Evolutionary conservation across 2,113 vertebrate genomes (phyloP).

Genomic region (human): DNA sequence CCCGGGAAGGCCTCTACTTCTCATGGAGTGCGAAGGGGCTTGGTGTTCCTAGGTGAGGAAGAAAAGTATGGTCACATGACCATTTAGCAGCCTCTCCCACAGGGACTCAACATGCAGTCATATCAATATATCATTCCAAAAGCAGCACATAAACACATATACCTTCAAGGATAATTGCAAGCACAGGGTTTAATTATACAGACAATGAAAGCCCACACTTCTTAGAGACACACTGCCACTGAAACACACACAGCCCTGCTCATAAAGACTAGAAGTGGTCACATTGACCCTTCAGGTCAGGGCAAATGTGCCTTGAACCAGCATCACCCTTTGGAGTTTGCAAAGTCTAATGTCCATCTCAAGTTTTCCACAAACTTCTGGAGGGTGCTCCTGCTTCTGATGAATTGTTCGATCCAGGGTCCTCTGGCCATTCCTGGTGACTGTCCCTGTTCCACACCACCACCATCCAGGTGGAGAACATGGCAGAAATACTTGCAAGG

Average conservation of each 20-base stretch:
- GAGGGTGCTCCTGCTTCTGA: not conserved
- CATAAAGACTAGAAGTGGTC: not conserved
- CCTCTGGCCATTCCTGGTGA: not conserved
- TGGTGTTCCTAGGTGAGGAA: not conserved
- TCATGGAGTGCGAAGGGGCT: not conserved
- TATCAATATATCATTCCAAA: no score
- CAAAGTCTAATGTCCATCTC: not conserved
- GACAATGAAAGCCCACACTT: accelerated
- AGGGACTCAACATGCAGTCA: not conserved
- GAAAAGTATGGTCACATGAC: not conserved
- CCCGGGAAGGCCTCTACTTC: not conserved
- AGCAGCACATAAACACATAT: not conserved
- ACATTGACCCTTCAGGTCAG: not conserved
- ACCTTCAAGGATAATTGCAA: not conserved
- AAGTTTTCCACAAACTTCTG: not conserved
- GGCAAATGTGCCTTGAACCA: no score
- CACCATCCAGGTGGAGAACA: not conserved
- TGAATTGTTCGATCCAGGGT: not conserved
- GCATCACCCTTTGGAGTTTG: not conserved
- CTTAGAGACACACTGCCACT: not conserved
- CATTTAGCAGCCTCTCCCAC: not conserved
- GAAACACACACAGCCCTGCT: not conserved
- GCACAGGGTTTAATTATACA: not conserved
- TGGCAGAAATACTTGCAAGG: not conserved
- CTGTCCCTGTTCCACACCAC: no score